Conservation (phyloP, 2,888 invertebrate species). For the Embidobia sp. region DNA sequence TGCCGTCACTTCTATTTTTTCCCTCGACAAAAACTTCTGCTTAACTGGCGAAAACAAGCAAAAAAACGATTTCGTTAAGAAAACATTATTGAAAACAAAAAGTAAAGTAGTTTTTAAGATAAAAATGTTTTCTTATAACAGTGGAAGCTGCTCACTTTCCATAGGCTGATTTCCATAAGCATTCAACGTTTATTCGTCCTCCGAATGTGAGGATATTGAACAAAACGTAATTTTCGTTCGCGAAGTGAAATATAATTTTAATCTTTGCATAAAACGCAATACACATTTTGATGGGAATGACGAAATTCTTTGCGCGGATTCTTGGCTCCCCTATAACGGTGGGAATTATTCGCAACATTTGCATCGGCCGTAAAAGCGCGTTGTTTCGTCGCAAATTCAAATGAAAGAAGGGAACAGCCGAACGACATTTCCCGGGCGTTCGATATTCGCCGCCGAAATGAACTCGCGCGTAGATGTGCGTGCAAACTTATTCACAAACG, state of each 20-base stretch:
- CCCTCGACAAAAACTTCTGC: no score
- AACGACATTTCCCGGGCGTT: conserved; percentile 39
- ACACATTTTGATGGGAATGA: conserved; percentile 4
- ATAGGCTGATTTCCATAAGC: no score
- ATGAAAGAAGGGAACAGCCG: conserved; percentile 37
- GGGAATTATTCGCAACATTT: conserved; percentile 34
- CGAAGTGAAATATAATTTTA: conserved; percentile 15
- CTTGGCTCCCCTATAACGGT: conserved; percentile 11
- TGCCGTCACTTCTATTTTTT: no score
- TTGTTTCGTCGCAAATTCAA: conserved; percentile 42
- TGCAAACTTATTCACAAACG: conserved; percentile 40
- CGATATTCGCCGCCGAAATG: conserved; percentile 44
- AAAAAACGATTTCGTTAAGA: no score
- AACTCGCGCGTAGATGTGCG: conserved; percentile 24
- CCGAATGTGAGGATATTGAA: no score
- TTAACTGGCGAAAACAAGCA: no score
- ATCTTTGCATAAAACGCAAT: conserved; percentile 18
- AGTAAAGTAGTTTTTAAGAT: no score
- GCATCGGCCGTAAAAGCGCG: conserved; percentile 29
- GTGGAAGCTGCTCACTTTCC: no score
- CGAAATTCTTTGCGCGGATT: conserved; percentile 20
- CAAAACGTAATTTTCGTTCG: not conserved
- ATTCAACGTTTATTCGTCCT: no score
- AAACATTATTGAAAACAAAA: no score
- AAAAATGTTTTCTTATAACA: no score